Conservation (phyloP, 2,888 invertebrate species). For the Trachelus troglodyta region DNA sequence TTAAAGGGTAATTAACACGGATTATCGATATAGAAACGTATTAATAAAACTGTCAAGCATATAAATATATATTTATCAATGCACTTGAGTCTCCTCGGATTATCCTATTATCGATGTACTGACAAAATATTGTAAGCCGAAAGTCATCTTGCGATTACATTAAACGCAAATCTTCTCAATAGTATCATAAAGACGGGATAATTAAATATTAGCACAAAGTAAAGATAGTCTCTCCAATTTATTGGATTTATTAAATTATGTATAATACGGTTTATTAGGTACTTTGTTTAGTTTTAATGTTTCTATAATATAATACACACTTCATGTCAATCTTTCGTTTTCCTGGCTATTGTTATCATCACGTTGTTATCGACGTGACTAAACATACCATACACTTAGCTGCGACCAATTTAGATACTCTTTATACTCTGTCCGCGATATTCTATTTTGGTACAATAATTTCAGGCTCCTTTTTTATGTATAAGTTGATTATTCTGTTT, state of each 20-base stretch:
- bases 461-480: neutral
- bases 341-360: neutral
- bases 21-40: neutral
- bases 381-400: neutral
- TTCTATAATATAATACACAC: neutral
- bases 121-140: neutral
- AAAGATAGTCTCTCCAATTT: neutral
- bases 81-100: neutral
- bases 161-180: neutral
- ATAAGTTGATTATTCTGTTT: neutral
- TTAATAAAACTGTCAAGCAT: neutral
- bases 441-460: neutral
- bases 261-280: neutral
- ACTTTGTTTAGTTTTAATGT: neutral
- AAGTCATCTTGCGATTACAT: neutral
- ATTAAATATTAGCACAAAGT: neutral
- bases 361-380: neutral
- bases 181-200: neutral
- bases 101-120: neutral
- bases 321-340: neutral
- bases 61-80: neutral
- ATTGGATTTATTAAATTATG: neutral
- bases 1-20: neutral
- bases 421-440: no score
- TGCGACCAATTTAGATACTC: neutral